phyloP scores from a whole-genome alignment of 2,797 vertebrate genomes.

The Platalea minor region DNA sequence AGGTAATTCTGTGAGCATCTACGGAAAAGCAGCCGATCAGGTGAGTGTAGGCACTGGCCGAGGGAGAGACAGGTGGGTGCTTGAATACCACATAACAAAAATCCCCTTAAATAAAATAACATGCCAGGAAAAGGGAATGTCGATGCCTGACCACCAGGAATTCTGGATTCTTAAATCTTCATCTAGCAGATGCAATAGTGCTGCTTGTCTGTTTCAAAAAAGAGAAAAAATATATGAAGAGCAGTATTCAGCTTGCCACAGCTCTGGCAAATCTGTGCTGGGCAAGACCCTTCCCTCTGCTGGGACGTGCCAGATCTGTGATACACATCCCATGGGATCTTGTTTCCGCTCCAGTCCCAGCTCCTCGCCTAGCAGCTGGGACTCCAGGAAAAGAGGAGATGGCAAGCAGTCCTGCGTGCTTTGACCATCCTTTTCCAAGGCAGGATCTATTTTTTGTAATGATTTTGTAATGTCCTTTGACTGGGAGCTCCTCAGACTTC shows the following conservation, averaged over 20 bases:
- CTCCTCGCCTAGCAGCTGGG: neutral
- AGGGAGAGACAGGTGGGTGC: neutral
- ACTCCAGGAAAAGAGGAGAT: neutral
- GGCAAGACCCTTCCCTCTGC: neutral
- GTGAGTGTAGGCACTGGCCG: neutral
- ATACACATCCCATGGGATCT: neutral
- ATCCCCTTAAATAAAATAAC: neutral
- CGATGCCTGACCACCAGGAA: neutral
- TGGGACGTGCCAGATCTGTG: neutral
- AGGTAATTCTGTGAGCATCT: slow-evolving; percentile 43
- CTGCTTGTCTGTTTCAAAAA: neutral
- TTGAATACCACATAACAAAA: neutral
- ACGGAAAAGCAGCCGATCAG: neutral
- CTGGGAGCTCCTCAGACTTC: neutral
- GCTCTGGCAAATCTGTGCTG: neutral
- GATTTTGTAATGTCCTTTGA: neutral
- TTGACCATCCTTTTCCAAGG: neutral
- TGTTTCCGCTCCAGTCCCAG: neutral
- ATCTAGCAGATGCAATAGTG: neutral
- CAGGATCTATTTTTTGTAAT: neutral
- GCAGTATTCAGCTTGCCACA: neutral
- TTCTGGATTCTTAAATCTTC: neutral
- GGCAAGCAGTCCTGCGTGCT: neutral
- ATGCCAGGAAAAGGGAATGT: neutral
- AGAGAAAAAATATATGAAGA: neutral